These are phyloP conservation scores for Gymnoscelis rufifasciata DNA, from an alignment of 2,888 invertebrate genomes.

Conservation along the genomic window DNA sequence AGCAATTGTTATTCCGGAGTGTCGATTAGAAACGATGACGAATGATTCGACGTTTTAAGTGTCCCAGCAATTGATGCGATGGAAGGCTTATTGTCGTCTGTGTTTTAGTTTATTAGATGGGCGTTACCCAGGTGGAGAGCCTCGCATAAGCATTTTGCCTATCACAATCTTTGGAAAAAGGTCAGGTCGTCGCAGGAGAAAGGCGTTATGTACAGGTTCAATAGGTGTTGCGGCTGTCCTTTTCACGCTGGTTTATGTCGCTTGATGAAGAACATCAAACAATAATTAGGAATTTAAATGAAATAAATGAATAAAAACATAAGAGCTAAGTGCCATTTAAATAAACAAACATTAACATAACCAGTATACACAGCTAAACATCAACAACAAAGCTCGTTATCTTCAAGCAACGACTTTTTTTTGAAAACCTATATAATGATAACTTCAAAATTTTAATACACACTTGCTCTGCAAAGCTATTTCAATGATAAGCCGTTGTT, in stretches of 20 bases:
- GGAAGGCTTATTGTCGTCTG: constrained; percentile 38
- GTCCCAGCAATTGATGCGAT: constrained; percentile 17
- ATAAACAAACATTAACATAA: background rate
- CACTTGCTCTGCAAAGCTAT: background rate
- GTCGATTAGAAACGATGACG: constrained; percentile 24
- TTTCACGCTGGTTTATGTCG: constrained; percentile 43
- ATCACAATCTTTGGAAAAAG: constrained; percentile 66
- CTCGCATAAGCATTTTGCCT: constrained; percentile 71
- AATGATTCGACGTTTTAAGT: constrained; percentile 18
- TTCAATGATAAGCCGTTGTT: background rate
- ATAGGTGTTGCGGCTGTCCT: constrained; percentile 44
- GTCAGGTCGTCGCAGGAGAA: constrained; percentile 56
- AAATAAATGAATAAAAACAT: background rate
- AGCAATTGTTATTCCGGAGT: constrained; percentile 32
- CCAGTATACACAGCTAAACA: background rate
- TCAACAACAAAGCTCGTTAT: background rate
- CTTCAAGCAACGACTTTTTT: background rate
- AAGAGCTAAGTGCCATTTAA: constrained; percentile 3
- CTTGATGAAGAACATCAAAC: constrained; percentile 30
- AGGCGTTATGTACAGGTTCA: constrained; percentile 26
- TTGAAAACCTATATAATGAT: too few species aligned
- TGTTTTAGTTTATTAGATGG: constrained; percentile 77
- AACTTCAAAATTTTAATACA: background rate
- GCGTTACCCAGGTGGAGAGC: constrained; percentile 75
- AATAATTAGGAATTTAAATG: constrained; percentile 1